Evolutionary conservation across 2,888 invertebrate species (phyloP).

Genomic region (Drosophila pseudotalamancana): DNA sequence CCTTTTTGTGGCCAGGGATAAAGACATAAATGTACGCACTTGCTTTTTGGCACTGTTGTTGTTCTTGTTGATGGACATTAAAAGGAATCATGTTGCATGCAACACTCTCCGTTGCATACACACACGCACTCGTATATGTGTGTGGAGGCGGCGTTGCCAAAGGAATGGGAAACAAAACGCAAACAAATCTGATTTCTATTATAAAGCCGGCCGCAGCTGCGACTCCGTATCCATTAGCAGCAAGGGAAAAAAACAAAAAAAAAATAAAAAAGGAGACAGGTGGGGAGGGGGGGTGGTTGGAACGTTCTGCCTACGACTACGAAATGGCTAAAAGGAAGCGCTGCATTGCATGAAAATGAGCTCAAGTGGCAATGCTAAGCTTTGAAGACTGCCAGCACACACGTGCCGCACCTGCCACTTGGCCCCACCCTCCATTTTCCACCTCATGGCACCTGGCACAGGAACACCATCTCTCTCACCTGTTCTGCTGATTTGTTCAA

Average conservation of each 20-base stretch:
- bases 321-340: constrained; percentile 31
- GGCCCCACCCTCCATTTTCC: not conserved
- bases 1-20: no score
- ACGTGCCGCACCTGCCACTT: constrained; percentile 22
- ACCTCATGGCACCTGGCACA: constrained; percentile 15
- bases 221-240: constrained; percentile 23
- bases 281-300: no score
- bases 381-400: constrained; percentile 9
- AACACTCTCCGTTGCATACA: not conserved
- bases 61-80: not conserved
- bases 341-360: constrained; percentile 56
- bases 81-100: not conserved
- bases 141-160: not conserved
- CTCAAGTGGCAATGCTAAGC: constrained; percentile 27
- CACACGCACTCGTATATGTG: not conserved
- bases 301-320: constrained; percentile 25
- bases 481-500: constrained; percentile 1
- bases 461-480: no score
- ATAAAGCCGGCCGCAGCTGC: constrained; percentile 27
- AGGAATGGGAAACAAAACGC: constrained; percentile 3
- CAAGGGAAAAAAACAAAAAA: constrained; percentile 1
- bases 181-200: constrained; percentile 37
- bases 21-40: no score
- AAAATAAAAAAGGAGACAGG: no score
- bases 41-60: no score